These are phyloP conservation scores for Telenomus remus DNA, from an alignment of 1,140 invertebrate genomes.

Conservation along the genomic window DNA sequence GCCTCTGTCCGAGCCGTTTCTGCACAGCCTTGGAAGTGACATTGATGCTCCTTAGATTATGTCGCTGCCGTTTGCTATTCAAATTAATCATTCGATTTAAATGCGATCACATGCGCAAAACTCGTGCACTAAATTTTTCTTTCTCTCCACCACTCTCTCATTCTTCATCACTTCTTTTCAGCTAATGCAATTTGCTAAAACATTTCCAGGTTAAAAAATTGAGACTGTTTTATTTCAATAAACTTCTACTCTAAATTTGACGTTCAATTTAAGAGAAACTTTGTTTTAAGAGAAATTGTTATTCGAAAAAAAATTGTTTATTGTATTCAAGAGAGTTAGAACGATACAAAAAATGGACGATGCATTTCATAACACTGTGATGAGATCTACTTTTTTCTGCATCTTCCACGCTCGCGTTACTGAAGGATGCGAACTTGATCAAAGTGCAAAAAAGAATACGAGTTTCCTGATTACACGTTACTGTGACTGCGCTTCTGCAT, in stretches of 20 bases:
- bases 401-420: conserved; percentile 4
- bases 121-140: background rate
- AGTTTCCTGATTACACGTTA: conserved; percentile 48
- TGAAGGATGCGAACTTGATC: conserved; percentile 33
- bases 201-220: too few relatives aligned
- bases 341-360: background rate
- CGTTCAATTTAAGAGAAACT: too few relatives aligned
- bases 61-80: conserved; percentile 15
- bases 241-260: too few relatives aligned
- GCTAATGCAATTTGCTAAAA: too few relatives aligned
- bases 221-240: too few relatives aligned
- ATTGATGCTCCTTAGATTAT: conserved; percentile 40
- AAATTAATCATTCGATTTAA: conserved; percentile 23
- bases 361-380: conserved; percentile 15
- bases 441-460: conserved; percentile 35
- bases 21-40: conserved; percentile 50
- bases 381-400: conserved; percentile 19
- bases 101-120: conserved; percentile 1
- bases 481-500: conserved; percentile 26
- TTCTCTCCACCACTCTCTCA: too few relatives aligned
- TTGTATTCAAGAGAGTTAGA: too few relatives aligned
- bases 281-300: too few relatives aligned
- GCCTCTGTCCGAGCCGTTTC: conserved; percentile 15
- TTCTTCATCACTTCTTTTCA: too few relatives aligned
- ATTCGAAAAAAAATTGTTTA: too few relatives aligned